These are phyloP conservation scores for Chaunax sp. DNA, from an alignment of 2,797 vertebrate genomes.

Conservation along the genomic window DNA sequence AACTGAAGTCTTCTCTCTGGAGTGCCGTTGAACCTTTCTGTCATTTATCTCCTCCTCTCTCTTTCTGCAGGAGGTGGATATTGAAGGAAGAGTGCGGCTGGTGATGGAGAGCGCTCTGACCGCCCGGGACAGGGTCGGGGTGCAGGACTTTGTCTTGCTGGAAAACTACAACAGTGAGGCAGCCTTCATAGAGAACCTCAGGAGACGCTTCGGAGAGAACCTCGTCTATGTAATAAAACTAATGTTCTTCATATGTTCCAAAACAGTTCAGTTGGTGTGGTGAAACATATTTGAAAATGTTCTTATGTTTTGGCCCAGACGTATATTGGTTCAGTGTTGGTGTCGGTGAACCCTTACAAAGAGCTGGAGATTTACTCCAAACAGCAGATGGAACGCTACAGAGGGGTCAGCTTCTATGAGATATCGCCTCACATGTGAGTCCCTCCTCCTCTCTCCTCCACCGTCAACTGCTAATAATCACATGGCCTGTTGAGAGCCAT, in stretches of 20 bases:
- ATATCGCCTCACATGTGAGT: constrained; percentile 97
- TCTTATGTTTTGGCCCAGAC: constrained; percentile 82
- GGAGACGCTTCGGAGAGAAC: constrained; percentile 90
- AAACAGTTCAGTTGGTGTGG: constrained; percentile 26
- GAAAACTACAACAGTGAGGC: constrained; percentile 91
- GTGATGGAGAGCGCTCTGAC: constrained; percentile 92
- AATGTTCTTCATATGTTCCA: constrained; percentile 2
- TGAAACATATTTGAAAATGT: constrained; percentile 25
- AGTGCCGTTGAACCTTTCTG: neutral
- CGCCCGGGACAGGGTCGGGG: constrained; percentile 90
- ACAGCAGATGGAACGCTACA: constrained; percentile 93
- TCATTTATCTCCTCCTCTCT: constrained; percentile 9
- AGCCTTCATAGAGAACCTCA: constrained; percentile 91
- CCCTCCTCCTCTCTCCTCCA: neutral
- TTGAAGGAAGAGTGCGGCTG: constrained; percentile 79
- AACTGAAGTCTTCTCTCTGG: neutral
- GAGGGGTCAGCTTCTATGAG: constrained; percentile 95
- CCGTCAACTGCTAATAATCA: neutral
- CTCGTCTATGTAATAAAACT: constrained; percentile 88
- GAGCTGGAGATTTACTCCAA: constrained; percentile 92
- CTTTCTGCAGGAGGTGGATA: constrained; percentile 73
- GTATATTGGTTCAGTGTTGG: constrained; percentile 93
- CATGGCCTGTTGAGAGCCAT: neutral
- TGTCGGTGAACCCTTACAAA: constrained; percentile 89
- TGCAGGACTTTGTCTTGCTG: constrained; percentile 93